A percentile compares a stretch with the other conserved stretches of the same genome.
phyloP scores from a whole-genome alignment of 2,797 vertebrate species.

The Trachops cirrhosus region DNA sequence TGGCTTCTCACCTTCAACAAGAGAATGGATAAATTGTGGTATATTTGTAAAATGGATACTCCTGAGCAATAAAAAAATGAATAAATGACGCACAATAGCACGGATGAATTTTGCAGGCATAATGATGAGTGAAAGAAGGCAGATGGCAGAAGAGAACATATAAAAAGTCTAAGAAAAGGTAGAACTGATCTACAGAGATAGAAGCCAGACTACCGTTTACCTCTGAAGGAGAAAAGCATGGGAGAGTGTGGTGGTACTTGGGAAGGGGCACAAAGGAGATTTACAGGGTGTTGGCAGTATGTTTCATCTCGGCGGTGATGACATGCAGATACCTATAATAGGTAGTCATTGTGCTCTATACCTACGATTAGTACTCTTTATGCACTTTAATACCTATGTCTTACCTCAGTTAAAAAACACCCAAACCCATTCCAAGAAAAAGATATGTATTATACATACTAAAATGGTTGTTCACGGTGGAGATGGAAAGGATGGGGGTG shows the following conservation, averaged over 20 bases:
- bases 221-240: not conserved
- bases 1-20: not conserved
- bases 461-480: not conserved
- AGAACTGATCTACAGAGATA: not conserved
- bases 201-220: not conserved
- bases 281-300: not conserved
- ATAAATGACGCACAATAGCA: not conserved
- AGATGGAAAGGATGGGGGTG: not conserved
- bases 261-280: not conserved
- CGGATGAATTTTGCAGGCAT: not conserved
- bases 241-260: not conserved
- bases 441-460: not conserved
- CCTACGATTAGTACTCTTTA: not conserved
- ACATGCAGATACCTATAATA: not conserved
- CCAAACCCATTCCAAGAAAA: not conserved
- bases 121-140: not conserved
- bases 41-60: not conserved
- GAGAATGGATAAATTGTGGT: not conserved
- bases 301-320: not conserved
- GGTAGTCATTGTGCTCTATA: not conserved
- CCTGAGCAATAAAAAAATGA: slow-evolving; percentile 18
- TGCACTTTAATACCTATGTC: not conserved
- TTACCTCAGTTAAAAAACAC: not conserved
- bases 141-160: not conserved
- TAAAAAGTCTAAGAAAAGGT: not conserved